Conservation (phyloP, 1,140 invertebrate genomes). For the Schlechtendalia chinensis region DNA sequence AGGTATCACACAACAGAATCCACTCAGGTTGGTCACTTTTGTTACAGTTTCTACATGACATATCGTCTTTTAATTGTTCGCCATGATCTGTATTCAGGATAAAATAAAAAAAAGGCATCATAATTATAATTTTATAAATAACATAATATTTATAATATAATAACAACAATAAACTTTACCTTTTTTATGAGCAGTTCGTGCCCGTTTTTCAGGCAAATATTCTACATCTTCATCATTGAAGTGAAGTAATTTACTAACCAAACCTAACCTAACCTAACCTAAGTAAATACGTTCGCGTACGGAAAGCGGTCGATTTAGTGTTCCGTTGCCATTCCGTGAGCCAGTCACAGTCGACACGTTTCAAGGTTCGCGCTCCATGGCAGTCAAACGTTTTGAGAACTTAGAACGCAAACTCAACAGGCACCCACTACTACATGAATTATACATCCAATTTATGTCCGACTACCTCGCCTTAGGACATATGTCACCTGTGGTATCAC, state of each 20-base stretch:
- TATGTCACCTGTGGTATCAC: too few relatives aligned
- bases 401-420: too few relatives aligned
- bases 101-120: background rate
- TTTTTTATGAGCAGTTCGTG: conserved; percentile 62
- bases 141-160: background rate
- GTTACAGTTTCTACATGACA: conserved; percentile 79
- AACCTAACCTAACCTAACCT: too few relatives aligned
- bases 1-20: conserved; percentile 92
- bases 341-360: too few relatives aligned
- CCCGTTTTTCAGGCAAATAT: conserved; percentile 64
- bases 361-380: too few relatives aligned
- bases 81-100: conserved; percentile 52
- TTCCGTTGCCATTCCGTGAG: too few relatives aligned
- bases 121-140: background rate
- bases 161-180: background rate
- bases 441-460: too few relatives aligned
- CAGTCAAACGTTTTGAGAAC: too few relatives aligned
- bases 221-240: conserved; percentile 64
- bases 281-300: conserved; percentile 72
- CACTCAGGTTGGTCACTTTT: conserved; percentile 91
- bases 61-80: conserved; percentile 62
- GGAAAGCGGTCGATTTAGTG: conserved; percentile 65
- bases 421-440: too few relatives aligned
- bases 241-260: too few relatives aligned
- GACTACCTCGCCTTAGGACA: too few relatives aligned